Base-by-base conservation (phyloP, 2,113 vertebrate genomes). In the Sinocyclocheilus anophthalmus region DNA sequence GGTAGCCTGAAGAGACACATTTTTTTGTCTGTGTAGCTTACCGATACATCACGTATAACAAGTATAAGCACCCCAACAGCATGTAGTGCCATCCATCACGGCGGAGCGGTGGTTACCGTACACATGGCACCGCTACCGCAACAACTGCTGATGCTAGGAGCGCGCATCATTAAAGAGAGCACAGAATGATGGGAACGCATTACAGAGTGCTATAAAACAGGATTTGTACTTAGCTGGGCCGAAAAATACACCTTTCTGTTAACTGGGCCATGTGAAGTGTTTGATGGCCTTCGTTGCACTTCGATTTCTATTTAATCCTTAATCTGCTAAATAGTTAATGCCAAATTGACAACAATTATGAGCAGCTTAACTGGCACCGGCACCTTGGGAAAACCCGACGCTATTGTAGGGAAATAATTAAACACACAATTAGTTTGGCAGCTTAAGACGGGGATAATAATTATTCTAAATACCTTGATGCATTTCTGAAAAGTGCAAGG, bases 331-430 rank as follows among this genome's bases (percentile, higher is more conserved):
- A 92, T 91, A 89, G 91, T 85, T 91, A 92, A 92, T 86, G 83
- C 84, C 83, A 87, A 91, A 90, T 90, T 91, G 90, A 92, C 91
- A 89, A 90, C 87, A 76, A 89, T 90, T 89, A 91, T 91, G 90
- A 90, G 85, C 86, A 80, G 86, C 69, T 91, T 73, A 92, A 82
- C 88, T 84, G 85, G 88, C 86, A 89, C 83, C 48, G 81, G 78
- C 79, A 90, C 82, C 77, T 85, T 83, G 30, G 10, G 59, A 91
- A 90, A 91, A 90, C 87, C 65, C 76, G 76, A 89, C 88, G 82
- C 85, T 85, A 80, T 77, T 90, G 87, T 82, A 65, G 73, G 81
- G 86, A 86, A 89, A 91, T 85, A 92, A 92, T 90, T 92, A 92
- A 91, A 89, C 83, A 89, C 82, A 90, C 91, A 91, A 90, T 90